Base-by-base conservation (phyloP, 2,797 vertebrate genomes). In the Calcarius lapponicus region DNA sequence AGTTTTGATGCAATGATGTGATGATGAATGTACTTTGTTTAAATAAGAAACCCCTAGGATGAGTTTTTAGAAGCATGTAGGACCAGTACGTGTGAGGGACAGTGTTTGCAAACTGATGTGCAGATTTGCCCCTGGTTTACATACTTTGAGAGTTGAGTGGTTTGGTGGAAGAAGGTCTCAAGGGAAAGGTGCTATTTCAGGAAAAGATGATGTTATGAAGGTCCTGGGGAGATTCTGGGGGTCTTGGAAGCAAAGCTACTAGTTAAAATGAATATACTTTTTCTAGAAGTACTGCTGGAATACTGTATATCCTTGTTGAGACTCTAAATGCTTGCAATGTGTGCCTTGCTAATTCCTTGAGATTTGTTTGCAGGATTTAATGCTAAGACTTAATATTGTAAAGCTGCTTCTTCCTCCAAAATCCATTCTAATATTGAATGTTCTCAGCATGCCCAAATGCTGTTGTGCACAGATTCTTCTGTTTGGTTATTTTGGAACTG, bases 401-500 rank as follows among this genome's bases (percentile, higher is more conserved):
- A 83, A 91, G 64, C 62, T 69, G 3, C 43, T 89, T 87, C 73
- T 84, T 86, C 16, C 34, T 12, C 11, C 11, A 21, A 64, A 78
- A 74, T 72, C 53, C 66, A 22, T 60, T 86, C 34, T 71, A 48
- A 53, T 78, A 64, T 28, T 84, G 62, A 80, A 50, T 91, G 43
- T 72, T 94, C 71, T 82, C 69, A 91, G 83, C 88, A 32, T 84
- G 71, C 60, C 58, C 90, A 82, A 91, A 71, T 62, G 75, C 71
- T 83, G 43, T 76, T 85, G 69, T 81, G 83, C 56, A 38, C 53
- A 72, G 70, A 74, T 94, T 72, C 38, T 92, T 88, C 61, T 92
- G 50, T 87, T 95, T 71, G 61, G 43, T 96, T 96, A 73, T 96
- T 95, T 94, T 83, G 65, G 43, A 85, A 28, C 81, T 91, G 67